A percentile compares a stretch with the other conserved stretches of the same genome.
Conservation (phyloP, 2,797 vertebrate species). For the Danio jaintianensis region DNA sequence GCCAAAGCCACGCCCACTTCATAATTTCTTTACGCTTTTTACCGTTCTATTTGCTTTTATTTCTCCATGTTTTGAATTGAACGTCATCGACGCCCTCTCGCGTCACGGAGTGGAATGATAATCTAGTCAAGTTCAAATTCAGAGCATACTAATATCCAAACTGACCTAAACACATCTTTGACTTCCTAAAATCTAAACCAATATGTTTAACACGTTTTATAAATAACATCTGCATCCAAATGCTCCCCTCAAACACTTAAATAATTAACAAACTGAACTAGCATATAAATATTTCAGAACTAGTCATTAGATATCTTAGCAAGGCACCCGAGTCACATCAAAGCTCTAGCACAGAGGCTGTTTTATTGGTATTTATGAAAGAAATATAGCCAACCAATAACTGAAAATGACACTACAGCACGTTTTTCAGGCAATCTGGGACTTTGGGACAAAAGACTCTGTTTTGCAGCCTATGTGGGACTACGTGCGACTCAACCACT, state of each 20-base stretch:
- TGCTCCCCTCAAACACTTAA: not conserved
- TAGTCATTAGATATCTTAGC: constrained; percentile 24
- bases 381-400: not conserved
- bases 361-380: not conserved
- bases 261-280: not conserved
- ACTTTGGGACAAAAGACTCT: constrained; percentile 60
- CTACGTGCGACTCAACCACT: constrained; percentile 69
- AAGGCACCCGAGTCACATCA: constrained; percentile 1
- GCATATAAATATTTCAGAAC: constrained; percentile 52
- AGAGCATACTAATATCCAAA: not conserved
- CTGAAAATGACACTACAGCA: constrained; percentile 61
- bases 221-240: not conserved
- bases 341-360: not conserved
- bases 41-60: not conserved
- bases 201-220: not conserved
- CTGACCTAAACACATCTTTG: not conserved
- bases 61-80: not conserved
- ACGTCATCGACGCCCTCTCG: constrained; percentile 5
- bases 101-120: constrained; percentile 16
- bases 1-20: constrained; percentile 19
- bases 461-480: constrained; percentile 78
- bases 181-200: not conserved
- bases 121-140: not conserved
- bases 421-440: constrained; percentile 52
- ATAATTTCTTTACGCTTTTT: not conserved